Percentiles rank a stretch among this genome's conserved stretches.
These are phyloP conservation scores for Rhabdophis nuchalis DNA, from an alignment of 2,797 vertebrate genomes.

Conservation along the genomic window DNA sequence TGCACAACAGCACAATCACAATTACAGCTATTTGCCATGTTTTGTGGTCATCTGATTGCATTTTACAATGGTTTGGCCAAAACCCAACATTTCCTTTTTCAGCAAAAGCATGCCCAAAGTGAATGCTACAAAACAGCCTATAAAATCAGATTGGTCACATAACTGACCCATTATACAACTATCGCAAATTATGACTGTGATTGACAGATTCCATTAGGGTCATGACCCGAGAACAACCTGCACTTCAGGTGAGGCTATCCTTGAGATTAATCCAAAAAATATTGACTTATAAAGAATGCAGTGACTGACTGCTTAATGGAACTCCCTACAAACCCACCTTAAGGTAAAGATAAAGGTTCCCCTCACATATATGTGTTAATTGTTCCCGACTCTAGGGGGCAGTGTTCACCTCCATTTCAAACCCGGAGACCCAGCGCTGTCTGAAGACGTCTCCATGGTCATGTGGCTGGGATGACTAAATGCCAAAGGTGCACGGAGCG, in stretches of 20 bases:
- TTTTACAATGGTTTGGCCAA: neutral
- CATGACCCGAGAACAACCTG: neutral
- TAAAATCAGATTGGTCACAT: neutral
- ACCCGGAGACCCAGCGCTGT: too few species aligned
- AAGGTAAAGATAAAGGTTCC: too few species aligned
- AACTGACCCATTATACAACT: neutral
- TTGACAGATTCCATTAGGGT: neutral
- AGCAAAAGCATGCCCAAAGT: neutral
- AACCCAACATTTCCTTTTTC: neutral
- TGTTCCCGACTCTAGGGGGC: too few species aligned
- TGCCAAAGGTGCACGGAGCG: too few species aligned
- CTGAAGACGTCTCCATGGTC: too few species aligned
- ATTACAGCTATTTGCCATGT: neutral
- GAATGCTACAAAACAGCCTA: neutral
- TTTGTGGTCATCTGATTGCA: neutral
- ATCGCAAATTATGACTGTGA: neutral
- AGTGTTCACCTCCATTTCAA: too few species aligned
- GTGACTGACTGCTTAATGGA: neutral
- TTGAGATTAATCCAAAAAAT: neutral
- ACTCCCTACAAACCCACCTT: neutral
- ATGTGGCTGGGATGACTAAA: too few species aligned
- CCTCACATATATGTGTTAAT: too few species aligned
- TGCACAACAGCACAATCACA: neutral
- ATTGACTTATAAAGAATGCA: neutral
- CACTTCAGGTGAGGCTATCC: neutral